Conservation (phyloP, 2,113 vertebrate genomes). For the Gallinago undulata region DNA sequence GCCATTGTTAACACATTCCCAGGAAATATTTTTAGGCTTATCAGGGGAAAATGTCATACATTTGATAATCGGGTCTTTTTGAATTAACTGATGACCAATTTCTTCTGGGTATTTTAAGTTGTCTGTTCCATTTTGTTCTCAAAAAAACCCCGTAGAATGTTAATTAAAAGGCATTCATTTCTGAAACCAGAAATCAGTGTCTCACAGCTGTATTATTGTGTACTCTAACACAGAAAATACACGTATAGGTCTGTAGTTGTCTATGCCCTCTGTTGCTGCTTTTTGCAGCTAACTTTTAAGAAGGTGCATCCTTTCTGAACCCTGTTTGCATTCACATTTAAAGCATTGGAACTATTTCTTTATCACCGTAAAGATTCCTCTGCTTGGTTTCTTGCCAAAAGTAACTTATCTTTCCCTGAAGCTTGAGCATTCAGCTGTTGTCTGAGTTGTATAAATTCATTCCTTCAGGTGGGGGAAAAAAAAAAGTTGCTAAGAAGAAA, state of each 20-base stretch:
- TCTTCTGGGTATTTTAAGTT: constrained; percentile 49
- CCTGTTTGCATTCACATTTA: not conserved
- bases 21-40: constrained; percentile 67
- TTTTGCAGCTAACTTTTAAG: not conserved
- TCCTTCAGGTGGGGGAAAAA: not conserved
- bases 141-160: not conserved
- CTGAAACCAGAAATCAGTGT: constrained; percentile 51
- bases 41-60: constrained; percentile 62
- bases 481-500: not conserved
- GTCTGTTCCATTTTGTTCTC: constrained; percentile 43
- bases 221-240: not conserved
- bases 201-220: constrained; percentile 40
- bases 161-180: constrained; percentile 55
- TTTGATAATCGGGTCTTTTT: constrained; percentile 51
- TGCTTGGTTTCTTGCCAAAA: not conserved
- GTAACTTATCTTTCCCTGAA: not conserved
- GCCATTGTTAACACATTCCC: constrained; percentile 72
- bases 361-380: not conserved
- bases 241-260: not conserved
- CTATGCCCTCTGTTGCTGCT: not conserved
- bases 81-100: constrained; percentile 43
- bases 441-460: not conserved
- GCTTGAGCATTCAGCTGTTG: not conserved
- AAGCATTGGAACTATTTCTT: not conserved
- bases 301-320: not conserved